phyloP scores from a whole-genome alignment of 2,797 vertebrate species.

The Spinus pinus region DNA sequence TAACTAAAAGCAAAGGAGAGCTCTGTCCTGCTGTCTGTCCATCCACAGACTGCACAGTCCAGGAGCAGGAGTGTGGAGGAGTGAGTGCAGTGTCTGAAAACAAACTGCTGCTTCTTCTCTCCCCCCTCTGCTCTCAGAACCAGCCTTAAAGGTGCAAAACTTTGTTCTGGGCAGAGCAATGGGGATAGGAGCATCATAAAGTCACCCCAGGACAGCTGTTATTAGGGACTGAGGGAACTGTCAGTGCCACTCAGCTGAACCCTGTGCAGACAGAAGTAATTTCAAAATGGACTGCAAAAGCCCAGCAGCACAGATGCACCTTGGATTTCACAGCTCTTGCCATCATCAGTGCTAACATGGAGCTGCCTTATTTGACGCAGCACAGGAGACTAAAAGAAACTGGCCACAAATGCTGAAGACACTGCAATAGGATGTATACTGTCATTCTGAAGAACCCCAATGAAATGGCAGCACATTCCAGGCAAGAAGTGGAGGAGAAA shows the following conservation, averaged over 20 bases:
- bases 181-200: not conserved
- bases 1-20: not conserved
- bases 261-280: rapidly evolving
- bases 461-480: not conserved
- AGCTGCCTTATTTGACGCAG: not conserved
- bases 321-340: not conserved
- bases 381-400: not conserved
- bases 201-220: not conserved
- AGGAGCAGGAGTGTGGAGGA: not conserved
- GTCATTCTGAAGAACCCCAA: not conserved
- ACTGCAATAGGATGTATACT: not conserved
- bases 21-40: not conserved
- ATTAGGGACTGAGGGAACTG: not conserved
- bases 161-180: not conserved
- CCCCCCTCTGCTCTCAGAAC: not conserved
- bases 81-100: not conserved
- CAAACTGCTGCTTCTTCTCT: not conserved
- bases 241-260: not conserved
- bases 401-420: not conserved
- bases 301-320: not conserved
- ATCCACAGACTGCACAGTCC: not conserved
- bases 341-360: not conserved
- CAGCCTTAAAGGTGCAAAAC: not conserved
- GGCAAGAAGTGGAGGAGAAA: not conserved
- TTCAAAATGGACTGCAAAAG: not conserved